A percentile compares a stretch with the other conserved stretches of the same genome.
Conservation (phyloP, 2,797 vertebrate species). For the Xiphophorus birchmanni region DNA sequence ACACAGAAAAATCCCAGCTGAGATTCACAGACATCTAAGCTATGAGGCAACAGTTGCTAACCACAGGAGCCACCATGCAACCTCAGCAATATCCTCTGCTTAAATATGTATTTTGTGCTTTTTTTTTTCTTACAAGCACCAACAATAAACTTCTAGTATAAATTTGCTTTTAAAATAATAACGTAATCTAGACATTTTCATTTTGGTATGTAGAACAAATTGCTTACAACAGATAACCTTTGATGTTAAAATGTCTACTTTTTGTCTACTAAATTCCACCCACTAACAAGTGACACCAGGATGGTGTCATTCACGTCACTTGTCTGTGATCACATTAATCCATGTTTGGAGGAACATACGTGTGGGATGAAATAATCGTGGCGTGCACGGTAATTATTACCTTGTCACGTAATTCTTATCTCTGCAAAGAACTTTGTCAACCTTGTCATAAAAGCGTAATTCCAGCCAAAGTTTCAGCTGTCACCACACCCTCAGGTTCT, state of each 20-base stretch:
- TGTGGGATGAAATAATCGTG: neutral
- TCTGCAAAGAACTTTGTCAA: constrained; percentile 16
- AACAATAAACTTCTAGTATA: neutral
- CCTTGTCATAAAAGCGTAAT: constrained; percentile 32
- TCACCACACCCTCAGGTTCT: neutral
- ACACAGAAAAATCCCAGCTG: neutral
- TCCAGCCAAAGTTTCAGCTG: constrained; percentile 35
- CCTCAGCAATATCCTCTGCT: neutral
- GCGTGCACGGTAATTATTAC: neutral
- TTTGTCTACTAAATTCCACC: neutral
- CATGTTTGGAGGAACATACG: neutral
- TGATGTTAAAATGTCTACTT: neutral
- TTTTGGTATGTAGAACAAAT: neutral
- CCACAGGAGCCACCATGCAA: neutral
- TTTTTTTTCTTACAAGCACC: neutral
- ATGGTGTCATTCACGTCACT: neutral
- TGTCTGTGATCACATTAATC: neutral
- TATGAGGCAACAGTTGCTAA: neutral
- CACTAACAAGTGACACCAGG: neutral
- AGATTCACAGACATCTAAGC: neutral
- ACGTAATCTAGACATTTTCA: neutral
- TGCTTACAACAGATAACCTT: too few relatives aligned
- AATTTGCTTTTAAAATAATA: neutral
- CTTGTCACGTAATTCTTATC: constrained; percentile 16
- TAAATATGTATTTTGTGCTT: neutral